These are phyloP conservation scores for Suncus etruscus DNA, from an alignment of 2,113 vertebrate species.

Conservation along the genomic window DNA sequence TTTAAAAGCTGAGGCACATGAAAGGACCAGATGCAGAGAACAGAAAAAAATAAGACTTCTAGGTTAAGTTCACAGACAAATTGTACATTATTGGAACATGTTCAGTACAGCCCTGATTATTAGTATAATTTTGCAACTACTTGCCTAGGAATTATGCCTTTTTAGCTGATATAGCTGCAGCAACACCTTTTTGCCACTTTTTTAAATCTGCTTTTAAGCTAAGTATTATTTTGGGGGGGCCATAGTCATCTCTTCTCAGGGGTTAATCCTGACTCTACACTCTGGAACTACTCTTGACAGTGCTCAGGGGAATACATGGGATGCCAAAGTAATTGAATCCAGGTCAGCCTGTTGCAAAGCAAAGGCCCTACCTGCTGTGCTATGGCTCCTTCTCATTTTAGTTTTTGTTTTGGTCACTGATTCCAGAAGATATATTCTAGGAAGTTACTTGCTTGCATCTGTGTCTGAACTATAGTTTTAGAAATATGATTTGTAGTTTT, in stretches of 20 bases:
- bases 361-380: too few relatives aligned
- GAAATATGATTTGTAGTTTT: too few relatives aligned
- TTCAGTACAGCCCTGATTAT: rapidly evolving
- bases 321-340: too few relatives aligned
- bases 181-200: too few relatives aligned
- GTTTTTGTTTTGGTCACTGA: neutral
- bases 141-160: rapidly evolving
- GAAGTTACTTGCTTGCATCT: neutral
- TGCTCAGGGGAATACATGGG: too few relatives aligned
- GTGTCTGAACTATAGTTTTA: neutral
- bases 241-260: too few relatives aligned
- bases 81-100: rapidly evolving
- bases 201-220: neutral
- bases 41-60: neutral
- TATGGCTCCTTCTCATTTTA: neutral
- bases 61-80: neutral
- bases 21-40: neutral
- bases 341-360: too few relatives aligned
- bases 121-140: rapidly evolving
- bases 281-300: too few relatives aligned
- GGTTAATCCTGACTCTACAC: too few relatives aligned
- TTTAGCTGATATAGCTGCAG: neutral
- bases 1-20: neutral
- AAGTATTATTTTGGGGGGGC: too few relatives aligned
- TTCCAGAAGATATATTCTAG: neutral